These are phyloP conservation scores for Clunio marinus DNA, from an alignment of 2,888 invertebrate genomes.

Conservation along the genomic window DNA sequence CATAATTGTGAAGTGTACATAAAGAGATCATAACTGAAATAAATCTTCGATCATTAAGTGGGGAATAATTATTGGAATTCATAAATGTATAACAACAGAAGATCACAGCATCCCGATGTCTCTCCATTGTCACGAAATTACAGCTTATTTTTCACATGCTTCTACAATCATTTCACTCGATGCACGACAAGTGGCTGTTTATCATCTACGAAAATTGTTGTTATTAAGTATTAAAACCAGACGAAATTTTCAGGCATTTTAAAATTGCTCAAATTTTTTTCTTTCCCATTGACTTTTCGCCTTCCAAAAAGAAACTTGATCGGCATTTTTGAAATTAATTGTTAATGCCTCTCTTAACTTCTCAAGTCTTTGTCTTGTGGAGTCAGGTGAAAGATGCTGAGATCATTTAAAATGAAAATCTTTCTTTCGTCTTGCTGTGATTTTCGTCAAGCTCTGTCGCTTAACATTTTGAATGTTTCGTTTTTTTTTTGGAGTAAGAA, in stretches of 20 bases:
- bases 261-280: background rate
- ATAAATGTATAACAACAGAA: too few relatives aligned
- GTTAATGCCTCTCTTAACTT: too few relatives aligned
- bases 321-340: slow-evolving; percentile 9
- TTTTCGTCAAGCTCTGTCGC: background rate
- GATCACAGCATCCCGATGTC: too few relatives aligned
- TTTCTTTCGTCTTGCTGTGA: background rate
- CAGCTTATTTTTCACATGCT: too few relatives aligned
- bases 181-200: slow-evolving; percentile 28
- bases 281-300: background rate
- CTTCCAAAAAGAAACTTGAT: background rate
- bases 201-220: slow-evolving; percentile 35
- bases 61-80: too few relatives aligned
- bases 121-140: too few relatives aligned
- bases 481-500: background rate
- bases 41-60: too few relatives aligned
- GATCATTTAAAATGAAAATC: slow-evolving; percentile 4
- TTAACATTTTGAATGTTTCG: background rate
- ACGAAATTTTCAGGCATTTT: background rate
- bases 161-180: too few relatives aligned
- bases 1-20: too few relatives aligned
- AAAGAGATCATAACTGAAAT: too few relatives aligned
- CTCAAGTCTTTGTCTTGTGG: background rate
- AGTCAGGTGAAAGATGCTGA: slow-evolving; percentile 6
- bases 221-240: background rate